Evolutionary conservation across 2,113 vertebrate species (phyloP).

Genomic region (Nannobrachium achirus): DNA sequence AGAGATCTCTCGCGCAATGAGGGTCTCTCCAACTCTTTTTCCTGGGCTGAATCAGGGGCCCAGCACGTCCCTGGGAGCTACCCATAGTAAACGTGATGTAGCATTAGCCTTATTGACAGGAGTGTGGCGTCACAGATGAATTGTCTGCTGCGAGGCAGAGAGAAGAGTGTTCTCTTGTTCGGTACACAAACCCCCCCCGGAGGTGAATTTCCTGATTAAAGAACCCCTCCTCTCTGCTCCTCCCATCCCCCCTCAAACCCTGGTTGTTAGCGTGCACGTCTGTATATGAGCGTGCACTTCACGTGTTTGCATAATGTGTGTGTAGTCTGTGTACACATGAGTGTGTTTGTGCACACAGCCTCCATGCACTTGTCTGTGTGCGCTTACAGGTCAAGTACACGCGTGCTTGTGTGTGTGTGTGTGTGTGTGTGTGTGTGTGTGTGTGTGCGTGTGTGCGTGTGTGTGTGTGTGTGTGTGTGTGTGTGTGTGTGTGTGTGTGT

Average conservation of each 20-base stretch:
- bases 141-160: slow-evolving; percentile 53
- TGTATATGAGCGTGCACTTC: background rate
- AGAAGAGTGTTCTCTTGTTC: slow-evolving; percentile 57
- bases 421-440: background rate
- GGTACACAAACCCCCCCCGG: slow-evolving; percentile 65
- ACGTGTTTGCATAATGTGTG: background rate
- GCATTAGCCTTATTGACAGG: slow-evolving; percentile 66
- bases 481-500: background rate
- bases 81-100: slow-evolving; percentile 43
- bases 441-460: background rate
- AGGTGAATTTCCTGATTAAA: slow-evolving; percentile 79
- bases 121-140: slow-evolving; percentile 68
- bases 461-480: background rate
- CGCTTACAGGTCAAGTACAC: background rate
- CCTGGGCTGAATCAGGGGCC: no score
- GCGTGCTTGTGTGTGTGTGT: background rate
- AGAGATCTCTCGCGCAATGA: no score
- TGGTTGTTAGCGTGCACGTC: slow-evolving; percentile 29
- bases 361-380: slow-evolving; percentile 28
- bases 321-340: background rate
- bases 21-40: no score
- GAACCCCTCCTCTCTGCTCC: slow-evolving; percentile 18
- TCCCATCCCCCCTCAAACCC: background rate
- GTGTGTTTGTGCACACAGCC: background rate
- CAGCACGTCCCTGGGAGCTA: no score